A percentile compares a stretch with the other conserved stretches of the same genome.
These are phyloP conservation scores for Glaucidium brasilianum DNA, from an alignment of 2,113 vertebrate species.

Conservation along the genomic window DNA sequence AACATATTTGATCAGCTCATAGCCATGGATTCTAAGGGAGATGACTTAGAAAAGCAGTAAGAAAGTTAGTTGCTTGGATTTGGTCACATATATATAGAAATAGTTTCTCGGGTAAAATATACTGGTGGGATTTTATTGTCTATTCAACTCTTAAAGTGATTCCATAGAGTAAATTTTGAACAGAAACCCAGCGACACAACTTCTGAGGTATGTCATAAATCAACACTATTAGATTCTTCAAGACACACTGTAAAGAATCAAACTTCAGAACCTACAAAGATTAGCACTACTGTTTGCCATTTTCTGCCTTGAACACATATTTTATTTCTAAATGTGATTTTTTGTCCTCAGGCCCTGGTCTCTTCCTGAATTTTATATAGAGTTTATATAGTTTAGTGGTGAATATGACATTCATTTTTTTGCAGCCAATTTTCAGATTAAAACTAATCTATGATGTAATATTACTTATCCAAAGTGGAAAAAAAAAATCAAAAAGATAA, in stretches of 20 bases:
- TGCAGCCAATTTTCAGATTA: neutral
- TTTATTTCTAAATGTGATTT: neutral
- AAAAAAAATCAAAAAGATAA: neutral
- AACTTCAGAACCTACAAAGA: neutral
- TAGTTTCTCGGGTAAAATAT: neutral
- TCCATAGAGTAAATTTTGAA: neutral
- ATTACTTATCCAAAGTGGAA: neutral
- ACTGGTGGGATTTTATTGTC: neutral
- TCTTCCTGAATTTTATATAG: neutral
- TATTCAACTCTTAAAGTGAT: neutral
- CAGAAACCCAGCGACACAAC: neutral
- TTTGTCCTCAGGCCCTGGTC: neutral
- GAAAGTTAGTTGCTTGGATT: neutral
- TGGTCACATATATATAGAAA: neutral
- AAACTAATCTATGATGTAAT: neutral
- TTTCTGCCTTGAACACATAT: neutral
- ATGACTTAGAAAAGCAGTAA: neutral
- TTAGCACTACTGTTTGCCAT: neutral
- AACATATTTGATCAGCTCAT: neutral
- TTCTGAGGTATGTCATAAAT: neutral
- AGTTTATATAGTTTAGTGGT: neutral
- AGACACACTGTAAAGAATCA: neutral
- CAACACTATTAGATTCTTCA: neutral
- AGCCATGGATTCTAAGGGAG: neutral
- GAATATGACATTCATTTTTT: neutral